A percentile compares a stretch with the other conserved stretches of the same genome.
These are phyloP conservation scores for Samia ricini DNA, from an alignment of 1,140 invertebrate species.

Conservation along the genomic window DNA sequence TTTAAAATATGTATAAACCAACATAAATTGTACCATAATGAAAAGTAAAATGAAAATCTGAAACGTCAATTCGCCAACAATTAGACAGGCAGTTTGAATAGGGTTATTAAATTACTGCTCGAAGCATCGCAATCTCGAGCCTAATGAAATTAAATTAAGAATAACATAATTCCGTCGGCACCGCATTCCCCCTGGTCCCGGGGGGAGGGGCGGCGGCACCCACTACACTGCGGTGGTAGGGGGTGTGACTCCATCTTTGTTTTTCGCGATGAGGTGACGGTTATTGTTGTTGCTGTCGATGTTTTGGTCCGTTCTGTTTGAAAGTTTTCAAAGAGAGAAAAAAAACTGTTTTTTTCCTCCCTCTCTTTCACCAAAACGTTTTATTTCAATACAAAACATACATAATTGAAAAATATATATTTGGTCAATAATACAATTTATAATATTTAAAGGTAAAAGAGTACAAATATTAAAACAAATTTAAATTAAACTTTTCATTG, in stretches of 20 bases:
- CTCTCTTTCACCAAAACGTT: no score
- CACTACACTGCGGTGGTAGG: neutral
- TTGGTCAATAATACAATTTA: no score
- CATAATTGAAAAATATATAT: no score
- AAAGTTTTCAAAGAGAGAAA: no score
- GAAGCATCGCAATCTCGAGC: constrained; percentile 27
- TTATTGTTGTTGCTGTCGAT: constrained; percentile 24
- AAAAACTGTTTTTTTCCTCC: no score
- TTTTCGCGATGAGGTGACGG: constrained; percentile 40
- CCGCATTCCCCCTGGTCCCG: constrained; percentile 1
- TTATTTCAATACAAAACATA: no score
- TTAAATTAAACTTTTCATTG: no score
- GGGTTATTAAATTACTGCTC: neutral
- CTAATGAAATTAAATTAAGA: constrained; percentile 61
- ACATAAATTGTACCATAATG: neutral
- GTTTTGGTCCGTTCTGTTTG: constrained; percentile 5
- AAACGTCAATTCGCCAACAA: constrained; percentile 1
- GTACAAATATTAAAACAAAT: no score
- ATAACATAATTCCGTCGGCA: constrained; percentile 38
- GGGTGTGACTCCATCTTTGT: constrained; percentile 41
- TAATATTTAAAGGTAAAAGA: no score
- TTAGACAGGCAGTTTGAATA: neutral
- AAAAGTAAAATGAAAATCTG: neutral
- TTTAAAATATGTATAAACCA: no score
- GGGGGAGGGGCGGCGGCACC: no score